These are phyloP conservation scores for Hoplodrina blanda DNA, from an alignment of 2,888 invertebrate species.

Conservation along the genomic window DNA sequence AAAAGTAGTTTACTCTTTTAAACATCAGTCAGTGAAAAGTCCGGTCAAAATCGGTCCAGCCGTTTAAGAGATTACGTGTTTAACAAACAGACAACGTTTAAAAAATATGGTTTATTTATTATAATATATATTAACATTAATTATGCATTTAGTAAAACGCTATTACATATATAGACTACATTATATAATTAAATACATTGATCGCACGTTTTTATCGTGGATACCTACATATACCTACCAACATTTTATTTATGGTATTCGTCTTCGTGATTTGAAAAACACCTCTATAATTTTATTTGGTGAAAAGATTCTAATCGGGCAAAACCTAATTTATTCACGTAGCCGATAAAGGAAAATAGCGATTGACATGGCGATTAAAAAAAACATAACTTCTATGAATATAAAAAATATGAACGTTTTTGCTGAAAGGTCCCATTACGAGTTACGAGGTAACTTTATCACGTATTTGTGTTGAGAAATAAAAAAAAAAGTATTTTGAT, in stretches of 20 bases:
- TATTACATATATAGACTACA: too few species aligned
- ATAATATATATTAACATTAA: too few species aligned
- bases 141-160: too few species aligned
- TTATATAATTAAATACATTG: too few species aligned
- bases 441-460: neutral
- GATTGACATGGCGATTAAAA: neutral
- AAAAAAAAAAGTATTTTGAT: too few species aligned
- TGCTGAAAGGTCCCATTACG: neutral
- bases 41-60: too few species aligned
- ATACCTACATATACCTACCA: neutral
- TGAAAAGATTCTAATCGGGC: slow-evolving; percentile 20
- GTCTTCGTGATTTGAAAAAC: neutral
- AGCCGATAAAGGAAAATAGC: neutral
- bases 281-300: neutral
- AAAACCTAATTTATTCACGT: neutral
- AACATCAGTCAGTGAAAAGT: too few species aligned
- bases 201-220: neutral
- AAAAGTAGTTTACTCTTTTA: too few species aligned
- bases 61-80: too few species aligned
- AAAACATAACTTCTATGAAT: neutral
- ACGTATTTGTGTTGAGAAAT: too few species aligned
- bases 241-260: neutral
- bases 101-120: too few species aligned
- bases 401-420: neutral
- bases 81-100: too few species aligned